Conservation (phyloP, 2,888 invertebrate genomes). For the Entomobrya proxima region DNA sequence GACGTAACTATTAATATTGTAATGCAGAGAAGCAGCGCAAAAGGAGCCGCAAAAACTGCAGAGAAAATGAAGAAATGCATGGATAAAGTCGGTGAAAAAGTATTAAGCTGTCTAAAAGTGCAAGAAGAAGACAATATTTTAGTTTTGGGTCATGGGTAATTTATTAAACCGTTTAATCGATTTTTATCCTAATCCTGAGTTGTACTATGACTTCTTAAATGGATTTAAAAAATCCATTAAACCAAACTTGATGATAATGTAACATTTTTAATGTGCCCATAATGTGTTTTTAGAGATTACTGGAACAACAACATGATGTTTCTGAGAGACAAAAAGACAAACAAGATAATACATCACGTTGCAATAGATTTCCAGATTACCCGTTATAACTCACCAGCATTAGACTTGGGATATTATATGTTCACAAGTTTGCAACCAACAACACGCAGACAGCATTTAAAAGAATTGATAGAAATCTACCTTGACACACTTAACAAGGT, state of each 20-base stretch:
- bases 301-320: slow-evolving; percentile 42
- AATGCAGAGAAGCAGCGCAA: not conserved
- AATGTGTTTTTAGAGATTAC: slow-evolving; percentile 22
- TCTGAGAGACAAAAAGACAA: slow-evolving; percentile 9
- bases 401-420: slow-evolving; percentile 65
- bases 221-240: not conserved
- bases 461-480: slow-evolving; percentile 58
- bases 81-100: not conserved
- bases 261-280: not conserved
- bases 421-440: slow-evolving; percentile 57
- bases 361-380: slow-evolving; percentile 38
- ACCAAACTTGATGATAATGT: not conserved
- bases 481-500: slow-evolving; percentile 27
- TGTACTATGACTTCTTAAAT: no score
- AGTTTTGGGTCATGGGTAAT: slow-evolving; percentile 8
- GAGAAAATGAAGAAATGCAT: not conserved
- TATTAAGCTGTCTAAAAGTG: not conserved
- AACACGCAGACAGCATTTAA: slow-evolving; percentile 38
- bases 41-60: not conserved
- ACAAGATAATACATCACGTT: slow-evolving; percentile 1
- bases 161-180: no score
- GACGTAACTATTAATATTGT: not conserved
- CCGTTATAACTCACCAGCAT: slow-evolving; percentile 27
- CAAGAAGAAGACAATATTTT: not conserved
- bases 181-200: no score